These are phyloP conservation scores for Metaphire vulgaris DNA, from an alignment of 1,140 invertebrate species.

Conservation along the genomic window DNA sequence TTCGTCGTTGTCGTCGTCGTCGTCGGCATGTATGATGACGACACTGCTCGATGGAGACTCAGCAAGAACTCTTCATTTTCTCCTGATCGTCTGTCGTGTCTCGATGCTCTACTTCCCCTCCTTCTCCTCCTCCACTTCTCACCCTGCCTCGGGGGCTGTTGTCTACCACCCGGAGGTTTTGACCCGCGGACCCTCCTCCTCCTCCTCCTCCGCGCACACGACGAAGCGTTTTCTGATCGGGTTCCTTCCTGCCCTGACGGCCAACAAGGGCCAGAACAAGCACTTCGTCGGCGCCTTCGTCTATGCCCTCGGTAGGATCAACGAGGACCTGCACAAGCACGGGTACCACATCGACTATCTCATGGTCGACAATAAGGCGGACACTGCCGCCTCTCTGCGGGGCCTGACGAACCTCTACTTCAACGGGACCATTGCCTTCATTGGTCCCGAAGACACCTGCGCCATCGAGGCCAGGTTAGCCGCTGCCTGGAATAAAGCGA, in stretches of 20 bases:
- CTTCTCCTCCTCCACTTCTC: background rate
- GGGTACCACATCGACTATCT: slow-evolving; percentile 3
- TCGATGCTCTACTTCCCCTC: background rate
- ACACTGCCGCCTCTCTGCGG: slow-evolving; percentile 6
- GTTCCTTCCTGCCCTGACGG: background rate
- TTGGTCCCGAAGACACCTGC: slow-evolving; percentile 20
- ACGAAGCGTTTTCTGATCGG: background rate
- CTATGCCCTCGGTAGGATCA: slow-evolving; percentile 2
- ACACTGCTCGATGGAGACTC: background rate
- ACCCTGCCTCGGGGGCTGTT: background rate
- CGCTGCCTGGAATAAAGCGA: slow-evolving; percentile 11
- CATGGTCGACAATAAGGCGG: background rate
- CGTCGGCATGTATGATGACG: background rate
- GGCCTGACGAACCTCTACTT: slow-evolving; percentile 12
- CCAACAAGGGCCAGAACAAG: slow-evolving; percentile 4
- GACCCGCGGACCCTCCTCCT: background rate
- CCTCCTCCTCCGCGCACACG: background rate
- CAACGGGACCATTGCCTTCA: slow-evolving; percentile 14
- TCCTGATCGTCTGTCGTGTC: background rate
- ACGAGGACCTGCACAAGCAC: background rate
- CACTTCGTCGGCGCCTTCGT: slow-evolving; percentile 6
- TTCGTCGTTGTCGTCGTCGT: background rate
- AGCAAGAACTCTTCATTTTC: background rate
- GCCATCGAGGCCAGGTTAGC: slow-evolving; percentile 17
- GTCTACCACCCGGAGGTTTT: background rate